A percentile compares a stretch with the other conserved stretches of the same genome.
These are phyloP conservation scores for Trissolcus brochymenae DNA, from an alignment of 2,888 invertebrate genomes.

Conservation along the genomic window DNA sequence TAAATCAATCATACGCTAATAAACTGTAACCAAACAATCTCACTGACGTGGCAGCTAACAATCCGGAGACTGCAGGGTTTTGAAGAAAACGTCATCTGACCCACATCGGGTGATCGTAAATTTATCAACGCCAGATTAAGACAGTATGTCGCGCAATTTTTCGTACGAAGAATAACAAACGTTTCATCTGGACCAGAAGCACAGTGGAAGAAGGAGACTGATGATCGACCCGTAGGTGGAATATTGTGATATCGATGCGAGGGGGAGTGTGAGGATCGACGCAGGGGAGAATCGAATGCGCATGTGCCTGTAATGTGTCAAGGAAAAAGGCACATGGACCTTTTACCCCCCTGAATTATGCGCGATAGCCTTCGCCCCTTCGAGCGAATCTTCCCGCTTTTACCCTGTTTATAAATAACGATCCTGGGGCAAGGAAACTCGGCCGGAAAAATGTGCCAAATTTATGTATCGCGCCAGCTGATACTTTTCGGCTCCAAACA, in stretches of 20 bases:
- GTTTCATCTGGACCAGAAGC: slow-evolving; percentile 7
- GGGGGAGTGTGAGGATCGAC: slow-evolving; percentile 3
- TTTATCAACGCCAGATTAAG: slow-evolving; percentile 27
- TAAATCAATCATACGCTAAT: neutral
- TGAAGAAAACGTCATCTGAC: slow-evolving; percentile 27
- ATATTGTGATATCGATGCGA: slow-evolving; percentile 15
- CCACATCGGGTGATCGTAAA: slow-evolving; percentile 26
- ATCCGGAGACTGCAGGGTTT: too few species aligned
- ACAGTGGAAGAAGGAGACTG: neutral
- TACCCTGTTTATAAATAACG: slow-evolving; percentile 51
- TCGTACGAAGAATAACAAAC: slow-evolving; percentile 4
- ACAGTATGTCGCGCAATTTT: slow-evolving; percentile 18
- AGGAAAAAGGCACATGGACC: slow-evolving; percentile 40
- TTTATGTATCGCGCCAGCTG: slow-evolving; percentile 40
- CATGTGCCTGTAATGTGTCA: slow-evolving; percentile 34
- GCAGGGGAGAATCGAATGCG: slow-evolving; percentile 9
- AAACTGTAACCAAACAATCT: neutral
- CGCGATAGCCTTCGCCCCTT: slow-evolving; percentile 34
- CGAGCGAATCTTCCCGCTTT: slow-evolving; percentile 20
- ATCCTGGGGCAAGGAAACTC: slow-evolving; percentile 40
- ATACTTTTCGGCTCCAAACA: slow-evolving; percentile 33
- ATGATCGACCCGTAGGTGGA: slow-evolving; percentile 9
- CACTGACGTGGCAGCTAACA: too few species aligned
- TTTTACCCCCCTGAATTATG: slow-evolving; percentile 32
- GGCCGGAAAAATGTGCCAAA: slow-evolving; percentile 43